Evolutionary conservation across 2,113 vertebrate species (phyloP).

Genomic region (Salminus brasiliensis): DNA sequence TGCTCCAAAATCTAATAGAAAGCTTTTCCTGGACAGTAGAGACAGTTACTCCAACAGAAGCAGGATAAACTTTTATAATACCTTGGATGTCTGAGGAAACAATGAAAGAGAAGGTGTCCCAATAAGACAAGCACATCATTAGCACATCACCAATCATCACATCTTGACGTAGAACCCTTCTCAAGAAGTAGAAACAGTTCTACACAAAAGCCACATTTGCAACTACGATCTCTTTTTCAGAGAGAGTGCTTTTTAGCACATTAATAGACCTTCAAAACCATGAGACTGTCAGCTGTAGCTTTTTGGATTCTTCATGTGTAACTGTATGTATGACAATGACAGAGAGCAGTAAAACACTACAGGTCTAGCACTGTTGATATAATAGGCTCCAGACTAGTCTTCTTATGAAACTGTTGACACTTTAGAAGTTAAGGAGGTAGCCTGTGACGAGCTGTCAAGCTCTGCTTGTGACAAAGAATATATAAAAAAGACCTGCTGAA

Average conservation of each 20-base stretch:
- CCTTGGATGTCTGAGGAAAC: too few relatives aligned
- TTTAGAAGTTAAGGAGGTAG: background rate
- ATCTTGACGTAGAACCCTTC: background rate
- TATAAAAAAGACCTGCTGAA: background rate
- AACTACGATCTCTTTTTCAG: background rate
- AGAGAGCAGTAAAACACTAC: background rate
- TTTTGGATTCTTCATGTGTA: background rate
- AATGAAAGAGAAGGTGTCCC: too few relatives aligned
- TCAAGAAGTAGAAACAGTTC: background rate
- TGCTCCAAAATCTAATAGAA: too few relatives aligned
- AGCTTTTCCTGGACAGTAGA: too few relatives aligned
- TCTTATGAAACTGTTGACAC: background rate
- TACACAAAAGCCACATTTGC: background rate
- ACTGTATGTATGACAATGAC: background rate
- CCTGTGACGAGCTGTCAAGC: background rate
- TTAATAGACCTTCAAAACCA: background rate
- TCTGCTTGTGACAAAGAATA: background rate
- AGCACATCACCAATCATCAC: too few relatives aligned
- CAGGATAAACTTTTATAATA: too few relatives aligned
- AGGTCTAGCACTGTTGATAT: background rate
- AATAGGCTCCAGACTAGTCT: background rate
- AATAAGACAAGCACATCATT: too few relatives aligned
- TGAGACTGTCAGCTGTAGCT: background rate
- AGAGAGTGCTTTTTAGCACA: background rate
- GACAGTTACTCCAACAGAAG: too few relatives aligned